Percentiles rank a stretch among this genome's conserved stretches.
phyloP scores from a whole-genome alignment of 2,113 vertebrate genomes.

The Physeter macrocephalus region DNA sequence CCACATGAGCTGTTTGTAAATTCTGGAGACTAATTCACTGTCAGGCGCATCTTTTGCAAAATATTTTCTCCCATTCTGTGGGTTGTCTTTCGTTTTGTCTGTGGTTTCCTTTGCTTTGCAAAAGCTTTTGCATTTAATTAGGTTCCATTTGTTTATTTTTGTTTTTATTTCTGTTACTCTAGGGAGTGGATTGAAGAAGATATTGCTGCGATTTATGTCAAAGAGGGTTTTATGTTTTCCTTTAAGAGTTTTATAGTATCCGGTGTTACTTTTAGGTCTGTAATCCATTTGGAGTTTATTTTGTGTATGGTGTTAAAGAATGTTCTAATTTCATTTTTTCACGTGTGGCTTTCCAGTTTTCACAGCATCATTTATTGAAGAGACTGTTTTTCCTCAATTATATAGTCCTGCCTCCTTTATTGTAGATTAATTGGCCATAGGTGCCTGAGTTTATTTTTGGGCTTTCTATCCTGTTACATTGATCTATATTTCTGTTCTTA shows the following conservation, averaged over 20 bases:
- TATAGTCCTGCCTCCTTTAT: neutral
- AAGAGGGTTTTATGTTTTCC: neutral
- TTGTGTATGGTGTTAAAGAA: neutral
- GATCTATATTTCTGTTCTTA: neutral
- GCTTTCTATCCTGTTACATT: neutral
- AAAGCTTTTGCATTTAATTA: no score
- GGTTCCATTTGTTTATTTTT: no score
- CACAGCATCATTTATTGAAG: neutral
- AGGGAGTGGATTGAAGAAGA: no score
- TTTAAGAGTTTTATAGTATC: neutral
- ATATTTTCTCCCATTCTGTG: no score
- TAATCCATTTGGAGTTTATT: neutral
- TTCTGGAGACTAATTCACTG: no score
- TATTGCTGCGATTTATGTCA: neutral
- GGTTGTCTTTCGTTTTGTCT: no score
- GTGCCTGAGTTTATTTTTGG: neutral
- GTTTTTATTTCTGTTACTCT: no score
- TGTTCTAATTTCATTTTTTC: neutral
- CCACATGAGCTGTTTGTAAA: no score
- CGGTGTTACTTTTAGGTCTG: neutral
- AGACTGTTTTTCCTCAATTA: neutral
- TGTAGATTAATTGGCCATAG: neutral
- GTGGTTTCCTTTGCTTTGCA: no score
- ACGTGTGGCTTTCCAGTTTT: neutral
- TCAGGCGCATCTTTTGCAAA: no score